Evolutionary conservation across 2,797 vertebrate genomes (phyloP).

Genomic region (Sebastes iracundus): DNA sequence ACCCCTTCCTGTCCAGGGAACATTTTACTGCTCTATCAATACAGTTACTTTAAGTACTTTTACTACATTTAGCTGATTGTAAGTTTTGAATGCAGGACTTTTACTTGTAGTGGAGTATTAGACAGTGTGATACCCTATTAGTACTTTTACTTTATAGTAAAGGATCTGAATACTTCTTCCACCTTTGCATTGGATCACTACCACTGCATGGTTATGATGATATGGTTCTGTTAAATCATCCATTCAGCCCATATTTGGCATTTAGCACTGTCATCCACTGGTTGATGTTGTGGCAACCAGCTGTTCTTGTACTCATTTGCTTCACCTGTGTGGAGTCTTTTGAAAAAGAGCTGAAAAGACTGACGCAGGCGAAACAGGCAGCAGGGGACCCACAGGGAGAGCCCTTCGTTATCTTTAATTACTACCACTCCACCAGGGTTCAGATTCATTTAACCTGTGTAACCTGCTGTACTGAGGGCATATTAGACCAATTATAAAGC

Average conservation of each 20-base stretch:
- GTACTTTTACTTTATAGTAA: too few species aligned
- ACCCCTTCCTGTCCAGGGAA: too few species aligned
- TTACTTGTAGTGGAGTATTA: too few species aligned
- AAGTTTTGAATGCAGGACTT: too few species aligned
- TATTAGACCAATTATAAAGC: slow-evolving; percentile 80
- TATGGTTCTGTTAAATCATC: not conserved
- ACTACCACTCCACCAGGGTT: slow-evolving; percentile 72
- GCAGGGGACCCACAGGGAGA: slow-evolving; percentile 69
- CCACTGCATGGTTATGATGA: not conserved
- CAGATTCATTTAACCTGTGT: slow-evolving; percentile 80
- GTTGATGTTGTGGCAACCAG: slow-evolving; percentile 57
- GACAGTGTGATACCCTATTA: too few species aligned
- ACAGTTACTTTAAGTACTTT: too few species aligned
- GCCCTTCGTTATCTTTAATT: slow-evolving; percentile 86
- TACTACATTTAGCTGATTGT: too few species aligned
- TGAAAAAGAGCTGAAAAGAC: slow-evolving; percentile 68
- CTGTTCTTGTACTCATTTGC: slow-evolving; percentile 19
- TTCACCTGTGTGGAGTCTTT: slow-evolving; percentile 35
- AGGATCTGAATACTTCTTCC: too few species aligned
- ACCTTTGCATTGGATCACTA: not conserved
- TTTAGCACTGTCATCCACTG: not conserved
- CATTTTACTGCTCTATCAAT: too few species aligned
- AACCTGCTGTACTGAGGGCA: slow-evolving; percentile 60
- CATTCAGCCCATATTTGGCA: not conserved
- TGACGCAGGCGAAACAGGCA: slow-evolving; percentile 77